Evolutionary conservation across 2,888 invertebrate species (phyloP).

Genomic region (Dolichomitus sp.): DNA sequence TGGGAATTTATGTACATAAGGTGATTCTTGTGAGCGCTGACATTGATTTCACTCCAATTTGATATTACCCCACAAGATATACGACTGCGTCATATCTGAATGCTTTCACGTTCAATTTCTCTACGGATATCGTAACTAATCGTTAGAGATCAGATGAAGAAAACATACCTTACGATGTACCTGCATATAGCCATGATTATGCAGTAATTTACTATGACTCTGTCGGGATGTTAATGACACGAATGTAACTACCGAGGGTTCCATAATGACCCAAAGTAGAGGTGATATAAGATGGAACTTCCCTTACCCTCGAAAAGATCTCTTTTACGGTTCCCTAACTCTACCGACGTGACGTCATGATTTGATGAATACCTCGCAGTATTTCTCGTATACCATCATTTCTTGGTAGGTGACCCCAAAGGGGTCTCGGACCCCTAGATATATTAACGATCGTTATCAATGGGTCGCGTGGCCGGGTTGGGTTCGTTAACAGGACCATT

Average conservation of each 20-base stretch:
- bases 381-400: conserved; percentile 33
- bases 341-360: conserved; percentile 16
- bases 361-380: neutral
- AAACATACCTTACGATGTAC: conserved; percentile 20
- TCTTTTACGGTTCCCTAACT: neutral
- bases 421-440: conserved; percentile 4
- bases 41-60: conserved; percentile 43
- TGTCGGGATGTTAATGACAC: neutral
- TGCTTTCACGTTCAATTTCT: conserved; percentile 11
- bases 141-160: conserved; percentile 45
- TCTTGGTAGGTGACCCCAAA: conserved; percentile 30
- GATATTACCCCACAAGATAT: conserved; percentile 19
- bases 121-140: conserved; percentile 51
- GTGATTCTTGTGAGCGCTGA: conserved; percentile 22
- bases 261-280: neutral
- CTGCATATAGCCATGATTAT: neutral
- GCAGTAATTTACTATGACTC: neutral
- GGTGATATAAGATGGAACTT: neutral
- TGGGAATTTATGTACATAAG: neutral
- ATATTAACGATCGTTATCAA: conserved; percentile 67
- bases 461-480: conserved; percentile 57
- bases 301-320: neutral
- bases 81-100: conserved; percentile 16
- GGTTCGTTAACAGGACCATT: conserved; percentile 74
- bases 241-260: neutral